Base-by-base conservation (phyloP, 2,888 invertebrate species). In the Tetragonisca angustula region DNA sequence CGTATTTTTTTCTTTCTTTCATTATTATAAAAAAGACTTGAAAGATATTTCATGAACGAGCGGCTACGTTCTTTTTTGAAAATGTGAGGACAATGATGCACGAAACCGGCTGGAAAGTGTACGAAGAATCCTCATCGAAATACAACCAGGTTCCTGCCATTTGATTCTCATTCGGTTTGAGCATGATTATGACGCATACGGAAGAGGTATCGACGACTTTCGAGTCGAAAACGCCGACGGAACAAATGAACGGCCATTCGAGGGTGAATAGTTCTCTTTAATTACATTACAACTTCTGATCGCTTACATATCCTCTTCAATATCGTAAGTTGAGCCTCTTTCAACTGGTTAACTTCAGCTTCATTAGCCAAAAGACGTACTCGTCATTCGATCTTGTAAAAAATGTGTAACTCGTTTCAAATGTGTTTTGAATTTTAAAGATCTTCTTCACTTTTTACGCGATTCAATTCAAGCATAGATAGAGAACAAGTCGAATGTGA, bases 221-320 rank as follows among this genome's bases (percentile, higher is more conserved):
- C 79, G 80, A 84, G 77, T 81, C 86, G 71, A 86, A 91, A 76
- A 87, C 86, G 5, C 73, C 87, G 61, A 76, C 87, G 52, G 81
- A 80, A 27, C 90, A 90, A 74, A 85, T 86, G 79, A 91, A 88
- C 67, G 90, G 90, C 52, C 90, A 89, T 59, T 71, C 85, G 17
- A 86, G 85, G 90, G 91, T 91, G 88, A 89, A 85, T 81, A 84
- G n/a, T 5, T 59, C 68, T 56, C n/a, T 5, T 19, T 19, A 67
- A 49, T 67, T 24, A n/a, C 49, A 67, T 54, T 17, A 19, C 43
- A 43, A 43, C 9, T 43, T 43, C 32, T 32, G 4, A 64, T 64
- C 19, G 2, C 19, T 19, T 27, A 3, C 2, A 32, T 32, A 24
- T 61, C 6, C 4, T 2, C 2, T 27, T 15, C 4, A 56, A 56